Conservation (phyloP, 92 coral and sea anemone genomes). For the Phymanthus crucifer region DNA sequence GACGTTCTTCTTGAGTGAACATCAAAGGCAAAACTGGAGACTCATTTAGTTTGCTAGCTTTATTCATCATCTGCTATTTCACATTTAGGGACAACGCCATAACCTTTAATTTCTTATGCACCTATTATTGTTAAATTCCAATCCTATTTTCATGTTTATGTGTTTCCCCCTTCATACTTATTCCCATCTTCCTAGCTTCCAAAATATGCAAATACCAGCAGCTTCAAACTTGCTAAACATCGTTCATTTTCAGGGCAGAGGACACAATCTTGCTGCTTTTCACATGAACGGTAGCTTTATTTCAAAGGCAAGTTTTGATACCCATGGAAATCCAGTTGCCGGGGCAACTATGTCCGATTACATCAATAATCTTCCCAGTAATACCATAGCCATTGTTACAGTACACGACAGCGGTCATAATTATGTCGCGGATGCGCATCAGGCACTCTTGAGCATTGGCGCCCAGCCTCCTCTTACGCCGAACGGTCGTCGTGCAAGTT, state of each 20-base stretch:
- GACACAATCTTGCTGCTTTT: slow-evolving; percentile 18
- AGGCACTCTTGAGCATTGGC: slow-evolving; percentile 11
- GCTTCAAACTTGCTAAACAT: too few species aligned
- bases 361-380: slow-evolving; percentile 3
- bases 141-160: too few species aligned
- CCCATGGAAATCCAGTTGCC: not conserved
- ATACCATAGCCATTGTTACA: slow-evolving; percentile 9
- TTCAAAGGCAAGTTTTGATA: slow-evolving; percentile 4
- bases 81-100: too few species aligned
- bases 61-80: too few species aligned
- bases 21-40: too few species aligned
- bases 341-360: slow-evolving; percentile 3
- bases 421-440: not conserved
- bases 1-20: too few species aligned
- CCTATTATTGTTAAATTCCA: too few species aligned
- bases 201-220: too few species aligned
- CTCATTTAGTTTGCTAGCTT: too few species aligned
- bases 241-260: not conserved
- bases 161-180: too few species aligned
- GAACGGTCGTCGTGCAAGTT: slow-evolving; percentile 6
- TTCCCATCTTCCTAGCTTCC: too few species aligned
- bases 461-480: slow-evolving; percentile 15
- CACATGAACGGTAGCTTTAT: slow-evolving; percentile 6
- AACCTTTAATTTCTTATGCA: too few species aligned
- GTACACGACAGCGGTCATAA: not conserved